These are phyloP conservation scores for Felis chaus DNA, from an alignment of 2,113 vertebrate species.

Conservation along the genomic window DNA sequence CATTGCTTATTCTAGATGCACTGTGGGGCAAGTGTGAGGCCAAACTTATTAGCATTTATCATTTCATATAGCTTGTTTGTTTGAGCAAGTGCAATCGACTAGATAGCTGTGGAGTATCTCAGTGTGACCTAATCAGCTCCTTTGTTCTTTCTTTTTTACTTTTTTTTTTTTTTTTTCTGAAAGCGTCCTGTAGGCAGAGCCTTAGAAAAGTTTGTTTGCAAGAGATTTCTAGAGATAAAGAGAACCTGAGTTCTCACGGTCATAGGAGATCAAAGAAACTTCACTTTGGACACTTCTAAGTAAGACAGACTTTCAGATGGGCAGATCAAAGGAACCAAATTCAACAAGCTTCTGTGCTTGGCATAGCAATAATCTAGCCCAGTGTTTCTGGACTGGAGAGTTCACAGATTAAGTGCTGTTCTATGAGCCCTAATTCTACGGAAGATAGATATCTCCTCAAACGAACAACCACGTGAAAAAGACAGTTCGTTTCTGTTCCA, in stretches of 20 bases:
- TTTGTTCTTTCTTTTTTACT: background rate
- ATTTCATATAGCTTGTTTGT: slow-evolving; percentile 2
- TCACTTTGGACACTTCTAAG: slow-evolving; percentile 4
- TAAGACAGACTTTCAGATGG: slow-evolving; percentile 11
- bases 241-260: background rate
- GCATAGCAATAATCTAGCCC: background rate
- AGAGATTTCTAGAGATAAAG: slow-evolving; percentile 24
- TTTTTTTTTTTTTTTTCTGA: background rate
- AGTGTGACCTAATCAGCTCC: background rate
- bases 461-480: background rate
- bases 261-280: slow-evolving; percentile 12
- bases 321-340: slow-evolving; percentile 30
- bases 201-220: slow-evolving; percentile 9
- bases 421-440: background rate
- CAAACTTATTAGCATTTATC: slow-evolving; percentile 7
- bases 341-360: background rate
- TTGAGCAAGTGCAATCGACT: background rate
- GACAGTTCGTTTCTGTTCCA: background rate
- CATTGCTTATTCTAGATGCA: slow-evolving; percentile 22
- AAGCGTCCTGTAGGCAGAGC: background rate
- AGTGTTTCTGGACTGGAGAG: background rate
- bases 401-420: slow-evolving; percentile 37
- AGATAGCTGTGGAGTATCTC: background rate
- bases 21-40: background rate
- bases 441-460: background rate